These are phyloP conservation scores for Drosophila siamana DNA, from an alignment of 2,888 invertebrate genomes.

Conservation along the genomic window DNA sequence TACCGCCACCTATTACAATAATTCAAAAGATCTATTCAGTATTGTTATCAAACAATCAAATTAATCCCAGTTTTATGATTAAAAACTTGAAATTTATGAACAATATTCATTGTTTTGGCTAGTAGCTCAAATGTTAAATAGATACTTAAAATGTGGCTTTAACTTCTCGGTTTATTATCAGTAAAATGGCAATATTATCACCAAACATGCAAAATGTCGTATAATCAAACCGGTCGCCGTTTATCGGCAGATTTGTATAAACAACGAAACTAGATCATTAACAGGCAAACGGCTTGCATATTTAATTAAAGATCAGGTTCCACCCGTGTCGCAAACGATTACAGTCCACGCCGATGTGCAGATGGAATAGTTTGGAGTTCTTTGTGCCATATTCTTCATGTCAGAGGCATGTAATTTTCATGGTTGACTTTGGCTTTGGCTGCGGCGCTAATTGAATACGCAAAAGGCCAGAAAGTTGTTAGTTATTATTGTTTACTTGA, in stretches of 20 bases:
- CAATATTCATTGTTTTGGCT: not conserved
- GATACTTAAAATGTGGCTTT: not conserved
- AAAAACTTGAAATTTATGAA: not conserved
- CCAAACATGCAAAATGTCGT: conserved; percentile 2
- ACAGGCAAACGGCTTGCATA: conserved; percentile 31
- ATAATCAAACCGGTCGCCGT: conserved; percentile 3
- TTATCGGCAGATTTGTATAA: conserved; percentile 7
- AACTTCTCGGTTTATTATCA: conserved; percentile 4
- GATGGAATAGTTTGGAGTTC: not conserved
- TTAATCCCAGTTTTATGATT: not conserved
- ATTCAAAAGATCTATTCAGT: not conserved
- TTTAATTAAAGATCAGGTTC: conserved; percentile 53
- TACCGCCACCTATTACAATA: not conserved
- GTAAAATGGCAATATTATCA: conserved; percentile 2
- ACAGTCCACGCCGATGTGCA: not conserved
- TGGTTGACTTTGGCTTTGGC: not conserved
- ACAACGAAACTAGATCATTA: conserved; percentile 40
- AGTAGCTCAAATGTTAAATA: not conserved
- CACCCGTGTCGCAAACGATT: not conserved
- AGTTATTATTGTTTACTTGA: conserved; percentile 29
- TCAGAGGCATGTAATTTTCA: conserved; percentile 6
- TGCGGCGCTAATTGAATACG: conserved; percentile 38
- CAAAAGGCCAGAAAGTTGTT: conserved; percentile 19
- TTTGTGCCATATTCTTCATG: conserved; percentile 2
- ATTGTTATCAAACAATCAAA: not conserved